A percentile compares a stretch with the other conserved stretches of the same genome.
These are phyloP conservation scores for Tiaroga cobitis DNA, from an alignment of 2,797 vertebrate species.

Conservation along the genomic window DNA sequence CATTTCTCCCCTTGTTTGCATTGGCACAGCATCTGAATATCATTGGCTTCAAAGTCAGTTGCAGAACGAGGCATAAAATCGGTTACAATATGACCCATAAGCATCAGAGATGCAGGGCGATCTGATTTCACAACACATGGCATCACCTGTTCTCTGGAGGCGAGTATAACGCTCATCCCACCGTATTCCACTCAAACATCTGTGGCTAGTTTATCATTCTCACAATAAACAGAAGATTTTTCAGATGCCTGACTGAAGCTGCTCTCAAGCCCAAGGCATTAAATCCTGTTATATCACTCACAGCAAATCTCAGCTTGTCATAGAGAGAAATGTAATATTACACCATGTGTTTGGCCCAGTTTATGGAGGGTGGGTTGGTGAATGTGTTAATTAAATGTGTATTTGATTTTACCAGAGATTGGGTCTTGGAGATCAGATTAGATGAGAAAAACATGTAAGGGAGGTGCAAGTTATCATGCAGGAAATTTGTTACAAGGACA, in stretches of 20 bases:
- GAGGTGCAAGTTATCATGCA: background rate
- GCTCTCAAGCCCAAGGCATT: slow-evolving; percentile 38
- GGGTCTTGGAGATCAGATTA: slow-evolving; percentile 53
- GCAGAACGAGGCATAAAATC: slow-evolving; percentile 9
- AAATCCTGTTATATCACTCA: slow-evolving; percentile 55
- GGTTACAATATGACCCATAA: background rate
- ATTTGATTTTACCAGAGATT: slow-evolving; percentile 65
- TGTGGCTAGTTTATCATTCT: slow-evolving; percentile 60
- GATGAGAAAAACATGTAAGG: background rate
- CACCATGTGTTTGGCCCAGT: slow-evolving; percentile 54
- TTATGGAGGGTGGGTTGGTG: slow-evolving; percentile 38
- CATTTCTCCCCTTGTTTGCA: slow-evolving; percentile 31
- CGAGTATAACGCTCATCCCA: slow-evolving; percentile 37
- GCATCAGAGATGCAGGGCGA: slow-evolving; percentile 15
- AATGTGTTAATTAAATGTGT: slow-evolving; percentile 51
- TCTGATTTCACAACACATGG: slow-evolving; percentile 60
- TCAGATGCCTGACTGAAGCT: slow-evolving; percentile 53
- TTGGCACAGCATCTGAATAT: slow-evolving; percentile 45
- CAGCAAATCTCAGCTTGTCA: slow-evolving; percentile 45
- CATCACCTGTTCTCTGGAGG: slow-evolving; percentile 54
- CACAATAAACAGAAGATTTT: slow-evolving; percentile 54
- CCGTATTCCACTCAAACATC: slow-evolving; percentile 55
- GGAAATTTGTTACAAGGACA: background rate
- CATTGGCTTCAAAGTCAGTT: slow-evolving; percentile 43
- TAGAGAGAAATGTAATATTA: slow-evolving; percentile 64